A percentile compares a stretch with the other conserved stretches of the same genome.
Evolutionary conservation across 2,888 invertebrate genomes (phyloP).

Genomic region (Acronicta psi): DNA sequence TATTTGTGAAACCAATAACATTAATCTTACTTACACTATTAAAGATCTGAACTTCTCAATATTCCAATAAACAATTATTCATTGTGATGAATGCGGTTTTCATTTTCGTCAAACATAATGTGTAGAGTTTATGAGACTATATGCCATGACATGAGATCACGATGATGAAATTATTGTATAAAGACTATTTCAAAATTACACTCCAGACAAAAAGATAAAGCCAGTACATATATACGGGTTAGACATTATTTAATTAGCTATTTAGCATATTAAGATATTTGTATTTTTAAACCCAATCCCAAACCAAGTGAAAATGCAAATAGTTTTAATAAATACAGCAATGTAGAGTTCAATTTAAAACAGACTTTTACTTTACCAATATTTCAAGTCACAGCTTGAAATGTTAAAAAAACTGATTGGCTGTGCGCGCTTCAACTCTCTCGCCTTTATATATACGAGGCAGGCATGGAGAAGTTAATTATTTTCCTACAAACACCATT

Average conservation of each 20-base stretch:
- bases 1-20: slow-evolving; percentile 42
- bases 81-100: slow-evolving; percentile 42
- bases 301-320: too few species aligned
- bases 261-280: too few species aligned
- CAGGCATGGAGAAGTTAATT: slow-evolving; percentile 39
- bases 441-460: slow-evolving; percentile 9
- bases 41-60: slow-evolving; percentile 46
- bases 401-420: slow-evolving; percentile 41
- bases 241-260: too few species aligned
- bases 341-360: background rate
- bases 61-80: slow-evolving; percentile 36
- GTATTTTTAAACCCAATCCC: too few species aligned
- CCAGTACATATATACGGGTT: too few species aligned
- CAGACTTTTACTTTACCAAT: background rate
- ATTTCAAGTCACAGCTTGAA: slow-evolving; percentile 14
- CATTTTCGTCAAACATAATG: slow-evolving; percentile 14
- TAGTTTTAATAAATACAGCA: too few species aligned
- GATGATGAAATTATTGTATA: background rate
- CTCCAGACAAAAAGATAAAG: background rate
- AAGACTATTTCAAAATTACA: background rate
- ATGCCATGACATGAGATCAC: slow-evolving; percentile 27
- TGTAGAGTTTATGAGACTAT: slow-evolving; percentile 44
- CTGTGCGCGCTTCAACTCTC: slow-evolving; percentile 13
- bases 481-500: slow-evolving; percentile 50
- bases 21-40: slow-evolving; percentile 40